Evolutionary conservation across 2,113 vertebrate species (phyloP).

Genomic region (Gymnocephalus cernua): DNA sequence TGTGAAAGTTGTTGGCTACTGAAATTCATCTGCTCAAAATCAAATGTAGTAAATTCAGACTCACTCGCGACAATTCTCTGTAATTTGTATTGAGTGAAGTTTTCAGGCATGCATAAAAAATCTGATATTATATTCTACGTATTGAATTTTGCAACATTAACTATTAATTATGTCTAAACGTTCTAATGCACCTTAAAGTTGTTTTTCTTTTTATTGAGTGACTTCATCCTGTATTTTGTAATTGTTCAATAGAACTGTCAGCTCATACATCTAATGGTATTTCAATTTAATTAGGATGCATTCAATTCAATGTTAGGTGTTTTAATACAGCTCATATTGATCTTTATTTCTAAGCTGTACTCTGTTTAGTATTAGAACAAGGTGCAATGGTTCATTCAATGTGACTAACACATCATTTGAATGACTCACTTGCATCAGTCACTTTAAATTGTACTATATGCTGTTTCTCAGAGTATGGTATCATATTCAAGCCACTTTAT

Average conservation of each 20-base stretch:
- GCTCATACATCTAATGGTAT: slow-evolving; percentile 79
- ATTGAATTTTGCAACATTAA: slow-evolving; percentile 34
- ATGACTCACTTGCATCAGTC: background rate
- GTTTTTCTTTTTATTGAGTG: slow-evolving; percentile 33
- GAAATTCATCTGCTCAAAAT: background rate
- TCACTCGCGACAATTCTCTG: background rate
- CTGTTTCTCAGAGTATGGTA: slow-evolving; percentile 4
- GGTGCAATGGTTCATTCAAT: slow-evolving; percentile 37
- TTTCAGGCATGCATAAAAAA: slow-evolving; percentile 5
- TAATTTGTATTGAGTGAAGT: background rate
- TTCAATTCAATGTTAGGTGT: slow-evolving; percentile 76
- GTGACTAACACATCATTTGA: background rate
- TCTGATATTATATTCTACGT: slow-evolving; percentile 13
- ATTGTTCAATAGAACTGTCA: slow-evolving; percentile 68
- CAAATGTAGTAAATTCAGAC: background rate
- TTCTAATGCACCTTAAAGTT: slow-evolving; percentile 45
- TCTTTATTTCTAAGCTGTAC: slow-evolving; percentile 48
- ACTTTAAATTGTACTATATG: slow-evolving; percentile 7
- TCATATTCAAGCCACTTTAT: slow-evolving; percentile 24
- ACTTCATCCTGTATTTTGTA: slow-evolving; percentile 68
- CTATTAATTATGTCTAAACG: slow-evolving; percentile 3
- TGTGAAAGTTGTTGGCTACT: background rate
- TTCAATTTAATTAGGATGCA: slow-evolving; percentile 83
- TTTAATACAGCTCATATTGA: slow-evolving; percentile 68
- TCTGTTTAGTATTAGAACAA: slow-evolving; percentile 35